phyloP scores from a whole-genome alignment of 2,113 vertebrate species.

The Pampusana beccarii region DNA sequence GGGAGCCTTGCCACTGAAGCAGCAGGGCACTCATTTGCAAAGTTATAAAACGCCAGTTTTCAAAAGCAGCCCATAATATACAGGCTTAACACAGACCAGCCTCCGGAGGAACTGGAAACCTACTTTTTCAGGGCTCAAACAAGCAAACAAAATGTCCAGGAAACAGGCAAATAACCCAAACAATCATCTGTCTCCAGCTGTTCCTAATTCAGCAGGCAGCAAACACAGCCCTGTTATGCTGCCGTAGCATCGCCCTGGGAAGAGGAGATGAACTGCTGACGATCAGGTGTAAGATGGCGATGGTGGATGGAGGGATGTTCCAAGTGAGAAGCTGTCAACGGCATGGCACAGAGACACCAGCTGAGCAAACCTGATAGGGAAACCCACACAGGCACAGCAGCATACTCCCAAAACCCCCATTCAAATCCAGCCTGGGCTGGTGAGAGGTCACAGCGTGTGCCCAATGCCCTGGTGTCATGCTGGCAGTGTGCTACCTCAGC shows the following conservation, averaged over 20 bases:
- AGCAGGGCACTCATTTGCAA: constrained; percentile 38
- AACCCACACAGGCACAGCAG: not conserved
- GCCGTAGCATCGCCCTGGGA: not conserved
- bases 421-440: not conserved
- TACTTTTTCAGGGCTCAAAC: constrained; percentile 26
- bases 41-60: constrained; percentile 54
- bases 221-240: not conserved
- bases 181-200: constrained; percentile 62
- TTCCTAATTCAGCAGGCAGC: not conserved
- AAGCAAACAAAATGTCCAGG: constrained; percentile 45
- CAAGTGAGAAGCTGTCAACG: fast-evolving
- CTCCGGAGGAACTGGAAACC: not conserved
- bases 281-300: not conserved
- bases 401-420: not conserved
- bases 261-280: not conserved
- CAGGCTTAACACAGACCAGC: constrained; percentile 10
- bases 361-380: not conserved
- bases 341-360: not conserved
- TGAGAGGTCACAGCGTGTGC: not conserved
- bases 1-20: constrained; percentile 13
- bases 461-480: fast-evolving
- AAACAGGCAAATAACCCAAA: constrained; percentile 59
- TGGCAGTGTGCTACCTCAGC: fast-evolving
- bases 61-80: not conserved
- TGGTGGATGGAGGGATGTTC: not conserved